Conservation (phyloP, 2,113 vertebrate species). For the Galemys pyrenaicus region DNA sequence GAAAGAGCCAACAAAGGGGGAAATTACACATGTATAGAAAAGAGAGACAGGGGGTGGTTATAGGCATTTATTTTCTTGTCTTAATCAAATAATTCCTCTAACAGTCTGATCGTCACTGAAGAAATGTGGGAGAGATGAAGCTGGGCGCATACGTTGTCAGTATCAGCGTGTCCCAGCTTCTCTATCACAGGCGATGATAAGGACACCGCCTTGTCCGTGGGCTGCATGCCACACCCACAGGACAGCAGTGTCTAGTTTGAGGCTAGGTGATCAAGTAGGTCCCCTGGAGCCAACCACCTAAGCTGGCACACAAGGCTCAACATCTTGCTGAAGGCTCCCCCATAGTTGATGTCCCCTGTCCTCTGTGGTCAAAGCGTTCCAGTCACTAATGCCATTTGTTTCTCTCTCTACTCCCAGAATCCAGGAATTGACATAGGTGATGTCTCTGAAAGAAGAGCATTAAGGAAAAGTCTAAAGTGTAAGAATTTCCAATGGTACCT, state of each 20-base stretch:
- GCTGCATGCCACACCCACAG: rapidly evolving
- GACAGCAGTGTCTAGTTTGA: background rate
- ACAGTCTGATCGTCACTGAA: constrained; percentile 20
- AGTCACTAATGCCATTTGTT: background rate
- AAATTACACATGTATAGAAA: background rate
- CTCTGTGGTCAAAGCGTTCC: too few relatives aligned
- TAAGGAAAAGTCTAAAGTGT: constrained; percentile 95
- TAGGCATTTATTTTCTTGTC: constrained; percentile 44
- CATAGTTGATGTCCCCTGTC: rapidly evolving
- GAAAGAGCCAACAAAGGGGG: constrained; percentile 42
- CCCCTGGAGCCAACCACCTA: background rate
- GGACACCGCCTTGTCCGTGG: background rate
- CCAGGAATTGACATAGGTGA: constrained; percentile 98
- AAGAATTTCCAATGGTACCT: constrained; percentile 99
- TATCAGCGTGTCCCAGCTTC: background rate
- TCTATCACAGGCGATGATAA: background rate
- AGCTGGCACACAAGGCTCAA: background rate
- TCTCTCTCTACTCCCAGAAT: constrained; percentile 86
- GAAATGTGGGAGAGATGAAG: background rate
- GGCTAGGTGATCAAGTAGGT: background rate
- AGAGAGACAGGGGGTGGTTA: background rate
- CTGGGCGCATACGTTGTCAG: background rate
- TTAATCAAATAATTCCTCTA: constrained; percentile 41
- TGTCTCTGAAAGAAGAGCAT: constrained; percentile 90
- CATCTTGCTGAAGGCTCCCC: background rate